Evolutionary conservation across 1,140 invertebrate genomes (phyloP).

Genomic region (Argopecten irradians): DNA sequence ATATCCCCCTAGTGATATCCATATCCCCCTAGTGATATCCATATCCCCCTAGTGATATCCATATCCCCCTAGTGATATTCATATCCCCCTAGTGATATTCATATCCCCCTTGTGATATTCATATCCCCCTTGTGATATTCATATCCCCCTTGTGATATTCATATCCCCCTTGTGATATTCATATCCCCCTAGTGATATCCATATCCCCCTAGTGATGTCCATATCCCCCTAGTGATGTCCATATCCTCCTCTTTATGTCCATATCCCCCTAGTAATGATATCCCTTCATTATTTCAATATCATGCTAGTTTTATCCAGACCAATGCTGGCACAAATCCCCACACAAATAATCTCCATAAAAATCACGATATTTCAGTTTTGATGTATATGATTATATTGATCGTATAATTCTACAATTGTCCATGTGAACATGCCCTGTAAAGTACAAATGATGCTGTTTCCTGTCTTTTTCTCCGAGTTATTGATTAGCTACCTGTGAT

Average conservation of each 20-base stretch:
- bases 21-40: neutral
- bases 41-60: neutral
- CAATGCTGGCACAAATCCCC: neutral
- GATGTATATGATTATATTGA: neutral
- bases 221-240: neutral
- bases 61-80: neutral
- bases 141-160: neutral
- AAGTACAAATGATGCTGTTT: neutral
- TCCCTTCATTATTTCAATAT: no score
- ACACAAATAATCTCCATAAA: neutral
- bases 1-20: neutral
- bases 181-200: neutral
- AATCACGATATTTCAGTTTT: neutral
- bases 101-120: neutral
- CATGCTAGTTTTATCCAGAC: neutral
- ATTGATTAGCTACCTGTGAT: neutral
- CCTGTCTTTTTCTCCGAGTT: neutral
- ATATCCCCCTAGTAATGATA: neutral
- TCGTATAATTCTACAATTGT: neutral
- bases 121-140: neutral
- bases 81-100: neutral
- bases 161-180: neutral
- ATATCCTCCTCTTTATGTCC: neutral
- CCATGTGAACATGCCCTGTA: neutral
- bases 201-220: neutral